These are phyloP conservation scores for Drosophila auraria DNA, from an alignment of 1,140 invertebrate genomes.

Conservation along the genomic window DNA sequence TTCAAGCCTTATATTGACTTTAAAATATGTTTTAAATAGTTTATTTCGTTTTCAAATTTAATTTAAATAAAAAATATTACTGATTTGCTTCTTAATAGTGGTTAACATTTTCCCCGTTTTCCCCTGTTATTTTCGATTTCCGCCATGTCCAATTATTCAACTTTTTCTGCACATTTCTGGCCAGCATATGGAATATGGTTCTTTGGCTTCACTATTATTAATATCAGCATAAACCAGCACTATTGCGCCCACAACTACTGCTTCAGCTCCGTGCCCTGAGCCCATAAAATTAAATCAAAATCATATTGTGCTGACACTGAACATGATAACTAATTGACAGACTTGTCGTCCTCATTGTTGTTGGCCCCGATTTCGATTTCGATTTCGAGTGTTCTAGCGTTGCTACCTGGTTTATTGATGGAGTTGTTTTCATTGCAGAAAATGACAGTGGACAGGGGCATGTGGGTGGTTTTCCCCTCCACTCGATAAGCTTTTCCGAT, in stretches of 20 bases:
- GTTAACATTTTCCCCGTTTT: neutral
- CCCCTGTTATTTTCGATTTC: neutral
- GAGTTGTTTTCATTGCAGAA: slow-evolving; percentile 45
- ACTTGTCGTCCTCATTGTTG: slow-evolving; percentile 55
- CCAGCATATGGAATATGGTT: slow-evolving; percentile 45
- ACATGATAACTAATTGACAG: slow-evolving; percentile 83
- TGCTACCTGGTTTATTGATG: slow-evolving; percentile 50
- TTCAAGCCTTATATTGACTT: too few species aligned
- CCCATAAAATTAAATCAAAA: slow-evolving; percentile 77
- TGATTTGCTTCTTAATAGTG: too few species aligned
- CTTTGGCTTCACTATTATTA: slow-evolving; percentile 7
- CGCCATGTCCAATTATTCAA: slow-evolving; percentile 31
- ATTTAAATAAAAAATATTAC: too few species aligned
- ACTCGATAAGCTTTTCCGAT: slow-evolving; percentile 59
- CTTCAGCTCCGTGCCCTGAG: slow-evolving; percentile 22
- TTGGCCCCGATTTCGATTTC: slow-evolving; percentile 20
- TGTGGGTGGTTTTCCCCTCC: neutral
- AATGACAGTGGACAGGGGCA: neutral
- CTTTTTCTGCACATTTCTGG: slow-evolving; percentile 21
- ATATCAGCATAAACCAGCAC: slow-evolving; percentile 8
- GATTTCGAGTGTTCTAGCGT: slow-evolving; percentile 40
- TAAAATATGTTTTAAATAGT: too few species aligned
- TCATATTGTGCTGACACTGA: slow-evolving; percentile 73
- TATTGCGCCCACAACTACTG: neutral
- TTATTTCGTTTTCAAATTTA: too few species aligned